Evolutionary conservation across 2,113 vertebrate species (phyloP).

Genomic region (Rhinolophus sinicus): DNA sequence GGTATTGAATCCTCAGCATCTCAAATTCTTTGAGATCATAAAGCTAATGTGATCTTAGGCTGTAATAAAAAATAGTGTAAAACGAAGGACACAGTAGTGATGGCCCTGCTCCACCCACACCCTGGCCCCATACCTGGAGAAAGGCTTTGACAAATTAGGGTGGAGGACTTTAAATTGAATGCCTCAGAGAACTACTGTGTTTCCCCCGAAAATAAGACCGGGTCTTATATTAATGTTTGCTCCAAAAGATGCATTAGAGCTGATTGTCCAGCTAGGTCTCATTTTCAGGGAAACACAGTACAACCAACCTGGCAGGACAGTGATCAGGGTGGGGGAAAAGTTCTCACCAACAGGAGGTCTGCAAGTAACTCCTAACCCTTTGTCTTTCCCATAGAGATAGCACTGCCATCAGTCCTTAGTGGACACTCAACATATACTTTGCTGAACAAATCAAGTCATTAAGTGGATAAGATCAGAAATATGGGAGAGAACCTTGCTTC

Average conservation of each 20-base stretch:
- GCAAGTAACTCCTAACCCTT: not conserved
- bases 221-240: too few relatives aligned
- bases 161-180: not conserved
- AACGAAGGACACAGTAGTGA: not conserved
- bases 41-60: not conserved
- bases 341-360: not conserved
- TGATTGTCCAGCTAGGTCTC: too few relatives aligned
- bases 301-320: not conserved
- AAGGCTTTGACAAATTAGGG: not conserved
- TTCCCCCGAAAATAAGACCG: too few relatives aligned
- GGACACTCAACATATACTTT: not conserved
- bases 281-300: not conserved
- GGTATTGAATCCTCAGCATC: not conserved
- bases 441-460: not conserved
- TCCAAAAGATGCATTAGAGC: too few relatives aligned
- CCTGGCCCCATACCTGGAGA: not conserved
- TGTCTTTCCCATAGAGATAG: not conserved
- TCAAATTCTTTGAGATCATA: too few relatives aligned
- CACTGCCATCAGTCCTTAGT: not conserved
- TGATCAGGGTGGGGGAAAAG: not conserved
- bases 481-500: not conserved
- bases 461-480: not conserved
- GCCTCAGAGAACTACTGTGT: not conserved
- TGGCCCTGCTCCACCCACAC: not conserved
- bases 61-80: not conserved